These are phyloP conservation scores for Protobothrops flavoviridis DNA, from an alignment of 2,113 vertebrate genomes.

Conservation along the genomic window DNA sequence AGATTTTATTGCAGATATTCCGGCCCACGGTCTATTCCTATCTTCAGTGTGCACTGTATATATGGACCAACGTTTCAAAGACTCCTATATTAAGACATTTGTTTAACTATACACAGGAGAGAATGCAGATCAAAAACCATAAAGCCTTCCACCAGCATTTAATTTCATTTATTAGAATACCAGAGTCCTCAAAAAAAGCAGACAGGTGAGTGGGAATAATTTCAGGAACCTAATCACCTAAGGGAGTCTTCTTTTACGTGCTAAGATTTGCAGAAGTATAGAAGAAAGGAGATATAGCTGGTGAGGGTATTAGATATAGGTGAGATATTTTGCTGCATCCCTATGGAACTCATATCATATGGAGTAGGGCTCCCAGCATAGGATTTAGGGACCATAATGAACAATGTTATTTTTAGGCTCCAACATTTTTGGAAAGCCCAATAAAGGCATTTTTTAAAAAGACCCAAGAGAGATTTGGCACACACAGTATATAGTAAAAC, in stretches of 20 bases:
- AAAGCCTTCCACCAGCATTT: conserved; percentile 3
- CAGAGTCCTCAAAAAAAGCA: background rate
- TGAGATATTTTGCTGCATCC: background rate
- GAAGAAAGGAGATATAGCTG: background rate
- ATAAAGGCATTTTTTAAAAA: background rate
- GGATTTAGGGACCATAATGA: background rate
- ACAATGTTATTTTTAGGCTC: background rate
- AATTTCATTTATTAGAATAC: background rate
- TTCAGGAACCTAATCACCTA: background rate
- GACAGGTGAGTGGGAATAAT: background rate
- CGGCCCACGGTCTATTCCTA: background rate
- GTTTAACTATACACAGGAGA: conserved; percentile 18
- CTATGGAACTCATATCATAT: background rate
- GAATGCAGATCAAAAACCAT: background rate
- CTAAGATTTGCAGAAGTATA: background rate
- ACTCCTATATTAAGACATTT: conserved; percentile 27
- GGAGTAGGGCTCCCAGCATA: background rate
- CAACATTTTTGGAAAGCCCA: background rate
- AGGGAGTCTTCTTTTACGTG: background rate
- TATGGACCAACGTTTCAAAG: conserved; percentile 21
- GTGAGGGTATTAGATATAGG: background rate
- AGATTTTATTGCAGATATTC: conserved; percentile 41
- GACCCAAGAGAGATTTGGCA: background rate
- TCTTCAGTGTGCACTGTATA: conserved; percentile 31
- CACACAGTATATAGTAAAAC: background rate